These are phyloP conservation scores for Corythaixoides concolor DNA, from an alignment of 2,113 vertebrate species.

Conservation along the genomic window DNA sequence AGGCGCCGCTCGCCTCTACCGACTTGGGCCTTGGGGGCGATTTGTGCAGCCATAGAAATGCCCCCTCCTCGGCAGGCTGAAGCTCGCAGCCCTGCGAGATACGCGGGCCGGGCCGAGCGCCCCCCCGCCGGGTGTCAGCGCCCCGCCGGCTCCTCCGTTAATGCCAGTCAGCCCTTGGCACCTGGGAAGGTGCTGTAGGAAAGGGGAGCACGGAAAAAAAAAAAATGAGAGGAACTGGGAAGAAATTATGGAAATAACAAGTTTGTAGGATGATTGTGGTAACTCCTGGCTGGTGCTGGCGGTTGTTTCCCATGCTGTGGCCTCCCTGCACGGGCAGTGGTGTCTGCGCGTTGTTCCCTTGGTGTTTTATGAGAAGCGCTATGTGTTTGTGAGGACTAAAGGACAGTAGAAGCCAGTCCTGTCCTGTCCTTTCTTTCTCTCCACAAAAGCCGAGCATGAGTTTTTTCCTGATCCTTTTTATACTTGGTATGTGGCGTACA, in stretches of 20 bases:
- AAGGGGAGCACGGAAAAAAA: neutral
- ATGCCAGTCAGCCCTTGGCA: no score
- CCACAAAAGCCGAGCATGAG: rapidly evolving
- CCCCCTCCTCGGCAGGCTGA: rapidly evolving
- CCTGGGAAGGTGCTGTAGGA: neutral
- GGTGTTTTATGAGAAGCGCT: no score
- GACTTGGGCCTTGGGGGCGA: rapidly evolving
- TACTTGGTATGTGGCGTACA: neutral
- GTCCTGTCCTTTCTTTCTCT: neutral
- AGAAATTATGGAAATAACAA: neutral
- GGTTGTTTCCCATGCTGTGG: neutral
- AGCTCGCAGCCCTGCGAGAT: rapidly evolving
- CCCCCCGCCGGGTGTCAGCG: neutral
- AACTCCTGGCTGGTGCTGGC: neutral
- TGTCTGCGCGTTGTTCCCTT: rapidly evolving
- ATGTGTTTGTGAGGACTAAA: no score
- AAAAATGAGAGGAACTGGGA: neutral
- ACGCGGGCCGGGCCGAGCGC: rapidly evolving
- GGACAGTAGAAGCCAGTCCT: no score
- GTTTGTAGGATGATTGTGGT: neutral
- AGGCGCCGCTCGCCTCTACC: rapidly evolving
- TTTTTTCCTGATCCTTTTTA: neutral
- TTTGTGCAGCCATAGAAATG: rapidly evolving
- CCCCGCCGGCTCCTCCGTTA: no score
- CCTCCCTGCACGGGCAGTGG: rapidly evolving